These are phyloP conservation scores for Pseudachorutes palmiensis DNA, from an alignment of 1,140 invertebrate genomes.

Conservation along the genomic window DNA sequence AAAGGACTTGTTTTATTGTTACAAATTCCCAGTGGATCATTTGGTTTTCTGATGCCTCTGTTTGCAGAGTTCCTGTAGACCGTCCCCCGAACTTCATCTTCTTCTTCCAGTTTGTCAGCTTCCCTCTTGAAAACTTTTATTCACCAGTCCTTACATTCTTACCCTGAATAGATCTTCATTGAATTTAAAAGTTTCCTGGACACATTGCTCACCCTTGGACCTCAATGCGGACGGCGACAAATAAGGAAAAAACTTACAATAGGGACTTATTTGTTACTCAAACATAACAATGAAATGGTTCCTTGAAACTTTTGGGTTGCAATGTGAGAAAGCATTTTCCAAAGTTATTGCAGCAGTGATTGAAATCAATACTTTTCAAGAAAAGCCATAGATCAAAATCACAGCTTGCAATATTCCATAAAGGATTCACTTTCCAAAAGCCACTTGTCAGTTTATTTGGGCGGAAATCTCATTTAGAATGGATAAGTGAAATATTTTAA, in stretches of 20 bases:
- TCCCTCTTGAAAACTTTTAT: neutral
- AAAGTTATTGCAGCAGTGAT: neutral
- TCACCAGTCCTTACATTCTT: neutral
- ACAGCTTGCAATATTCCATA: neutral
- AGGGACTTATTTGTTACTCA: neutral
- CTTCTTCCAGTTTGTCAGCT: neutral
- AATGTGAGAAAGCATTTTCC: neutral
- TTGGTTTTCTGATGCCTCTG: neutral
- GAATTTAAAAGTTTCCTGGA: neutral
- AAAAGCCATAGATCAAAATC: neutral
- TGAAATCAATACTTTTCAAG: neutral
- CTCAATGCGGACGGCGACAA: neutral
- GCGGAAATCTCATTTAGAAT: neutral
- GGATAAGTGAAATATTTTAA: neutral
- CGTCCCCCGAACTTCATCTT: neutral
- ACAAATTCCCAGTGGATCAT: neutral
- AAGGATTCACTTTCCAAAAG: neutral
- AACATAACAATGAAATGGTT: neutral
- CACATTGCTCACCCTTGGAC: neutral
- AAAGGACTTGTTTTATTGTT: too few species aligned
- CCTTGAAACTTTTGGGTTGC: neutral
- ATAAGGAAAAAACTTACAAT: neutral
- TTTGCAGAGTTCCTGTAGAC: neutral
- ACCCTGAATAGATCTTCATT: neutral
- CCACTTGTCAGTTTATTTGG: neutral